These are phyloP conservation scores for Pelmatolapia mariae DNA, from an alignment of 2,113 vertebrate genomes.

Conservation along the genomic window DNA sequence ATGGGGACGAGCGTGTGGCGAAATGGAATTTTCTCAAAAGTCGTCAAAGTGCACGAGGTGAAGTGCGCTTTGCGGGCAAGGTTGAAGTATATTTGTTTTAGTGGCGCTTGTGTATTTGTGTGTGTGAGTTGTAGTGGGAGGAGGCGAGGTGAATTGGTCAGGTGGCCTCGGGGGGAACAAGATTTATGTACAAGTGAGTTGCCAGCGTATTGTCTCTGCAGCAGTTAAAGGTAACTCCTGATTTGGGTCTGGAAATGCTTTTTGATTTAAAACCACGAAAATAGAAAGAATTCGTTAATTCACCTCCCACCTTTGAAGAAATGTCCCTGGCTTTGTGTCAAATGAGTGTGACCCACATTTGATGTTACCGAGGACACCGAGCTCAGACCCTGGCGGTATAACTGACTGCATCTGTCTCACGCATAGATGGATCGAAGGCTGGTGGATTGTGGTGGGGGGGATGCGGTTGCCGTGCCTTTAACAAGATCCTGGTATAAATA, in stretches of 20 bases:
- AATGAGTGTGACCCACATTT: conserved; percentile 31
- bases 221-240: not conserved
- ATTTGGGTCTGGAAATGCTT: not conserved
- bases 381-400: not conserved
- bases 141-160: not conserved
- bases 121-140: not conserved
- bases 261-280: not conserved
- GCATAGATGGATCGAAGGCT: not conserved
- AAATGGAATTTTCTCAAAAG: conserved; percentile 53
- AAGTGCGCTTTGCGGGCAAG: conserved; percentile 7
- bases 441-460: not conserved
- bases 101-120: not conserved
- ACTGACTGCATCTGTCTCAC: conserved; percentile 21
- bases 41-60: conserved; percentile 7
- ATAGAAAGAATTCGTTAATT: not conserved
- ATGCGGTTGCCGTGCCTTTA: conserved; percentile 48
- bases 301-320: not conserved
- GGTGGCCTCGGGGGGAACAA: conserved; percentile 24
- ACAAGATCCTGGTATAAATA: conserved; percentile 39
- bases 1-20: conserved; percentile 29
- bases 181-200: conserved; percentile 28
- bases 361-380: conserved; percentile 38
- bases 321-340: not conserved
- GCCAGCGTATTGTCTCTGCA: conserved; percentile 16
- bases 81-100: conserved; percentile 20